Percentiles rank a stretch among this genome's conserved stretches.
Evolutionary conservation across 1,140 invertebrate species (phyloP).

Genomic region (Drosophila bifasciata): DNA sequence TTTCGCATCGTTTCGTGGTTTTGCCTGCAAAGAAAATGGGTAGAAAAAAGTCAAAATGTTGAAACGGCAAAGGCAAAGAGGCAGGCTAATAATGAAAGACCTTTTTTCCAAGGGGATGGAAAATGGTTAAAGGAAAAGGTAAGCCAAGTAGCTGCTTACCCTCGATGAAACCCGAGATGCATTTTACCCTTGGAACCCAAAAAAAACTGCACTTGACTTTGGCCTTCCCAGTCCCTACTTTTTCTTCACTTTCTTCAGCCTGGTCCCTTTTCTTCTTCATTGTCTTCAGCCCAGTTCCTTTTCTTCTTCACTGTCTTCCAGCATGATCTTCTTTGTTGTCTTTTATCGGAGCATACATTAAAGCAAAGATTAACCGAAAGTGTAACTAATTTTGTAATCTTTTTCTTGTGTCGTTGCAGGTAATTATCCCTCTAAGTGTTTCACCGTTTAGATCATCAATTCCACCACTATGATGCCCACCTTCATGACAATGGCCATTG

Average conservation of each 20-base stretch:
- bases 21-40: slow-evolving; percentile 29
- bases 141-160: slow-evolving; percentile 5
- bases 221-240: background rate
- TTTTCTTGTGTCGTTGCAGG: slow-evolving; percentile 18
- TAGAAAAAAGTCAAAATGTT: slow-evolving; percentile 57
- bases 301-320: too few relatives aligned
- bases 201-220: slow-evolving; percentile 27
- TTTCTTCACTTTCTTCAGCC: too few relatives aligned
- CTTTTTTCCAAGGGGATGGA: slow-evolving; percentile 28
- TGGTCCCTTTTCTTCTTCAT: too few relatives aligned
- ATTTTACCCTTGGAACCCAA: background rate
- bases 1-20: slow-evolving; percentile 30
- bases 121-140: background rate
- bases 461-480: slow-evolving; percentile 54
- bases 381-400: slow-evolving; percentile 25
- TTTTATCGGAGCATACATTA: slow-evolving; percentile 3
- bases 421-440: slow-evolving; percentile 17
- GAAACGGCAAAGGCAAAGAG: slow-evolving; percentile 26
- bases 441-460: slow-evolving; percentile 27
- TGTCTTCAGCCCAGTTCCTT: too few relatives aligned
- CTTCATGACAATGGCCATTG: slow-evolving; percentile 49
- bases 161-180: slow-evolving; percentile 15
- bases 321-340: slow-evolving; percentile 25
- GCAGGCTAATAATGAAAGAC: slow-evolving; percentile 42
- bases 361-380: slow-evolving; percentile 6